Evolutionary conservation across 2,888 invertebrate species (phyloP), one percentile per base, ranked within the genome.

Genomic region (Lymantria dispar): DNA sequence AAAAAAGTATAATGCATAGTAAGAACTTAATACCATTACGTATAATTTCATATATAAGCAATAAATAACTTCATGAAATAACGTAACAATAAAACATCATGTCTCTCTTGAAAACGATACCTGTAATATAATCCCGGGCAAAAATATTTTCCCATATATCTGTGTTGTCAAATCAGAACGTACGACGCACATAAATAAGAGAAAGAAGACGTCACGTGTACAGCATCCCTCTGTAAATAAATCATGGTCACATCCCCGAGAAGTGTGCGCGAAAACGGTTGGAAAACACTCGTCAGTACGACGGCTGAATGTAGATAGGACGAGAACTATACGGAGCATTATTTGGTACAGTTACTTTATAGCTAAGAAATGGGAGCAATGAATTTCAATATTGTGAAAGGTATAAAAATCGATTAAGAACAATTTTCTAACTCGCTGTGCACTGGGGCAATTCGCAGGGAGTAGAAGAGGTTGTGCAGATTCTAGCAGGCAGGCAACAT

Each of bases 261-360:
- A 76, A 81, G 72, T 71, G 71, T 70, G 67, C 68, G 77, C 72
- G 83, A 79, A 85, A 81, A 78, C 78, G 83, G 72, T 80, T 64
- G 85, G 85, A 81, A 86, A 87, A 87, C 86, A 87, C 85, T 85
- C 79, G 81, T 64, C 62, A 52, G 64, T 60, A 74, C 73, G 68
- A 64, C 68, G 45, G 47, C 54, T 72, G 87, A 80, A 87, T 87
- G 81, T 76, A 81, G 83, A 86, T 82, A 58, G 69, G 58, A 60
- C 3, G 33, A 7, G 46, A 43, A 50, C 65, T 52, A 68, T 50
- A 83, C 72, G 70, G 62, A 48, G 0, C 0, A 0, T 3, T 9
- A 62, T 42, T 57, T 29, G 38, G 54, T 0, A 0, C 33, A 7
- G 31, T n/a, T 0, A 42, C 48, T 33, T 0, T 13, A n/a, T 7